Base-by-base conservation (phyloP, 2,888 invertebrate species). In the Craniophora ligustri region DNA sequence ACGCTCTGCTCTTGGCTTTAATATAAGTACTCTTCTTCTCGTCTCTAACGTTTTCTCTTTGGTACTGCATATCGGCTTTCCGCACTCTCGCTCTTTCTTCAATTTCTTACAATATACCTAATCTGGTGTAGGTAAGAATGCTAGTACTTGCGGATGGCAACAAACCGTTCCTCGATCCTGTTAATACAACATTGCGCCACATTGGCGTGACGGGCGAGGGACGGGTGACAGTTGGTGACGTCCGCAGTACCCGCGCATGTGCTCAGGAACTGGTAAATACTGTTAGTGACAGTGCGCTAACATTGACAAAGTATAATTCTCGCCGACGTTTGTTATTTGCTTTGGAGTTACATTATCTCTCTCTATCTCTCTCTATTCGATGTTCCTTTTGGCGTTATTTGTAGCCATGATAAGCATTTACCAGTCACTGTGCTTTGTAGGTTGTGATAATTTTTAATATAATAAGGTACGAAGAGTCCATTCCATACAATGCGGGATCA, bases 301-400 rank as follows among this genome's bases (percentile, higher is more conserved):
- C 36, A 53, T 46, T 51, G 34, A 11, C 38, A 13, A 38, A 48
- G 39, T 57, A 35, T 47, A 38, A 39, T 60, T 56, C 66, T 65
- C 51, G 50, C 47, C 60, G 54, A 58, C 50, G 39, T 57, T 47
- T 56, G 31, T 42, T 84, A 71, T 83, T 84, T 84, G 77, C 75
- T 44, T 66, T 64, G 47, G 74, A 61, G 74, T 82, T 62, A 70
- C 57, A 69, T 74, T 84, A 85, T 80, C 80, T 80, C 76, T 70
- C 76, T n/a, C n/a, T n/a, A n/a, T n/a, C n/a, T n/a, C 74, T 74
- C 64, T 68, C 28, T 38, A 16, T 13, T 38, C 32, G 23, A 28
- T 28, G 30, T 34, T 40, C 31, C 44, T 46, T 28, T 28, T 30
- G 46, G 32, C 31, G 32, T 36, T 14, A 41, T 13, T 39, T 41